Evolutionary conservation across 2,797 vertebrate genomes (phyloP), one percentile per base, ranked within the genome.

Genomic region (Pristis pectinata): DNA sequence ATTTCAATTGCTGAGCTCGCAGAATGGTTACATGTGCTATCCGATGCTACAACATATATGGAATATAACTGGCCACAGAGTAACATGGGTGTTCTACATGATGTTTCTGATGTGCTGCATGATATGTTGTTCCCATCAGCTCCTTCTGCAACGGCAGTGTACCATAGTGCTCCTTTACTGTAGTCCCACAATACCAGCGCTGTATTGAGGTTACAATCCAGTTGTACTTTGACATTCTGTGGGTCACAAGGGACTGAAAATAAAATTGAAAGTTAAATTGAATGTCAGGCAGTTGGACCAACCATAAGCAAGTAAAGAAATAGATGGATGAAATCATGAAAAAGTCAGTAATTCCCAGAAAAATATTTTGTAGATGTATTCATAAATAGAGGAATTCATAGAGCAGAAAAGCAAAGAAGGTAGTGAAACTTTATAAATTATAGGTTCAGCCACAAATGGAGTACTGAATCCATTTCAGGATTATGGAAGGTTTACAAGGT

Each of bases 81-180:
- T 74, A 94, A 94, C 92, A 19, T 8, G 92, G 92, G 70, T 13
- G 70, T 72, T 74, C 27, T 8, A 74, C 92, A 94, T 6, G 30
- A 76, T 94, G 92, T 94, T 76, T 94, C 92, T 94, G 67, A 74
- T 49, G 92, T 94, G 30, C 44, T 72, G 44, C 92, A 94, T 0
- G 6, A 94, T 5, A 24, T 30, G 27, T 44, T 53, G 70, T 15
- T n/a, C 17, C 92, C 67, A 53, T 76, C 41, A 9, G 41, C 1
- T 76, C 64, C 92, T 72, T 72, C 41, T 34, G 44, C 92, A 34
- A 74, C 19, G 41, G 37, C 92, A 74, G 41, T 74, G 67, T 94
- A 94, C 27, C 15, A 94, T 41, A 49, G 27, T 2, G 70, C 92
- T 34, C 92, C 92, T 74, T n/a, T 74, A 53, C 92, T 53, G 13